Base-by-base conservation (phyloP, 1,140 invertebrate species). In the Antheraea pernyi region DNA sequence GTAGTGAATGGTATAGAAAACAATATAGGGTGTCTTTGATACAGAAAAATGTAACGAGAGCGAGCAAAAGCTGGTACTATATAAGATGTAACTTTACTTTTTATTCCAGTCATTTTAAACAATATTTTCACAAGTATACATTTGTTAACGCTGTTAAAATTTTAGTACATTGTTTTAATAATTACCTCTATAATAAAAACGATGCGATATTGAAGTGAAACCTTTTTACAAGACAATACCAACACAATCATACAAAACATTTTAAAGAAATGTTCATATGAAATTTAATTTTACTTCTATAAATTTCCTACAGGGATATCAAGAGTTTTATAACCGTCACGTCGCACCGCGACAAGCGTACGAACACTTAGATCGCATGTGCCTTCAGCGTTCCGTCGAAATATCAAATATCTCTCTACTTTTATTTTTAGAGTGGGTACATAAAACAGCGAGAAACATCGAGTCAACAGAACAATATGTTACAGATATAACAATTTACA, bases 401-500 rank as follows among this genome's bases (percentile, higher is more conserved):
- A 61, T 36, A 61, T 61, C 7, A 61, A 61, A 61, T 61, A 61
- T 61, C 60, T 42, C 11, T 3, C 39, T 30, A 19, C 59, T 10
- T 60, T 64, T 64, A 64, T 64, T 65, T 65, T 42, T 42, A 39
- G 39, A 46, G 19, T 61, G 16, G 60, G 46, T 53, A 53, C 46
- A 53, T 13, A n/a, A 53, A 61, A 61, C 19, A 61, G 63, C 63
- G 37, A 65, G 39, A 19, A 42, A 61, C 19, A 61, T 53, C 16
- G 46, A 53, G 46, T 53, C 46, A 53, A 30, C 48, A 37, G 7
- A 37, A 46, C 39, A 74, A 76, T 67, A 76, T 76, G 62, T 72
- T 66, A 76, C 67, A 71, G 71, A 72, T 71, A 65, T 73, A 76
- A 78, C 73, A 79, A 78, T 74, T 78, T 78, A 72, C 69, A 76